phyloP scores from a whole-genome alignment of 2,113 vertebrate genomes.

The Haemorhous mexicanus region DNA sequence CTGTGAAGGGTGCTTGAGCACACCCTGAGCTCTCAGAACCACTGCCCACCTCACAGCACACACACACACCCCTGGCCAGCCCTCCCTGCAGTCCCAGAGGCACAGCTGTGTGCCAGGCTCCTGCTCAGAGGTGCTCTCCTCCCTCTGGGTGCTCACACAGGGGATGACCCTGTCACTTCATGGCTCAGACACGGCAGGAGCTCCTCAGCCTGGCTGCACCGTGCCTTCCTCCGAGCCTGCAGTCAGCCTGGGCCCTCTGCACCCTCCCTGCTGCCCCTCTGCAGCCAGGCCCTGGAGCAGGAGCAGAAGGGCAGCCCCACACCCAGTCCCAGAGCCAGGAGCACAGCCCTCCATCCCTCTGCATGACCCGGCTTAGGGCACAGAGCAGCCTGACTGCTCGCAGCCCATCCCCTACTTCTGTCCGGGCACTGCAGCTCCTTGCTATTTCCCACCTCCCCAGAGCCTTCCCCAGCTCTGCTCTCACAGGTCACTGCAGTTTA shows the following conservation, averaged over 20 bases:
- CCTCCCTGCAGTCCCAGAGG: background rate
- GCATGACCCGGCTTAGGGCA: background rate
- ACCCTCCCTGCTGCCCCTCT: background rate
- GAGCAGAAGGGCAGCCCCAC: background rate
- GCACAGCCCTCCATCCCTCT: background rate
- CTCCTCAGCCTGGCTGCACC: background rate
- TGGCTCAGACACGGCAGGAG: fast-evolving
- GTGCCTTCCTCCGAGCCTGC: background rate
- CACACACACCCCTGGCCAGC: background rate
- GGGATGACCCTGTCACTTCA: background rate
- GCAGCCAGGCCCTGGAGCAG: background rate
- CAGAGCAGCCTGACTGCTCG: background rate
- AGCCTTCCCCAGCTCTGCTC: background rate
- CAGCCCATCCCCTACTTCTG: background rate
- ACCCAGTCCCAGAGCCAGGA: background rate
- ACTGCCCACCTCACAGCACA: background rate
- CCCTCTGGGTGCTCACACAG: background rate
- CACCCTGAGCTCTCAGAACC: background rate
- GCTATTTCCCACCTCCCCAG: background rate
- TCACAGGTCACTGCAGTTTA: constrained; percentile 12
- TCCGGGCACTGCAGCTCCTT: background rate
- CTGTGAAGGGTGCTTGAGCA: background rate
- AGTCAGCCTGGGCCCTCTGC: background rate
- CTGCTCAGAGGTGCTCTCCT: background rate
- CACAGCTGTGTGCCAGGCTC: background rate